A percentile compares a stretch with the other conserved stretches of the same genome.
These are phyloP conservation scores for Lithobius niger DNA, from an alignment of 1,140 invertebrate species.

Conservation along the genomic window DNA sequence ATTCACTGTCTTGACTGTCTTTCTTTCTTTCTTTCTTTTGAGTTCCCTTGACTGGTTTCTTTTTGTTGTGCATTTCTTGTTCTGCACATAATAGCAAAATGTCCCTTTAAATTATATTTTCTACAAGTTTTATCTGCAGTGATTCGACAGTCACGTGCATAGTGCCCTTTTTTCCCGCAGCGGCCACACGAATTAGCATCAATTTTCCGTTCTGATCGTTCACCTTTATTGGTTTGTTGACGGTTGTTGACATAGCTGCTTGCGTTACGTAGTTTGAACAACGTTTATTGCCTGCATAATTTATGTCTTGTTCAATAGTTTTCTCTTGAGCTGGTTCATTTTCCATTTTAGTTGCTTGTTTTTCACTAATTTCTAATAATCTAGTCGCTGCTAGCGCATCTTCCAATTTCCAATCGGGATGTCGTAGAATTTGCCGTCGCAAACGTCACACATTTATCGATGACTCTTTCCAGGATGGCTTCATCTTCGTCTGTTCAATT, in stretches of 20 bases:
- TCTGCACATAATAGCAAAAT: background rate
- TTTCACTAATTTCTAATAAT: background rate
- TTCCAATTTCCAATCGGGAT: background rate
- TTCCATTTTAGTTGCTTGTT: too few species aligned
- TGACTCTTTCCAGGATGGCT: background rate
- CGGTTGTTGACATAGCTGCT: too few species aligned
- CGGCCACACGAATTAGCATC: background rate
- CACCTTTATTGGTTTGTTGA: too few species aligned
- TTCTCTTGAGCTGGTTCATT: too few species aligned
- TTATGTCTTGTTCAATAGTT: too few species aligned
- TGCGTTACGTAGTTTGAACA: too few species aligned
- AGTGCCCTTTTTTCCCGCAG: background rate
- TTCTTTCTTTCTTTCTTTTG: background rate
- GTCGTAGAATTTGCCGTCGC: background rate
- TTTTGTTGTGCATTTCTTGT: too few species aligned
- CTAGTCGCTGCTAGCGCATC: background rate
- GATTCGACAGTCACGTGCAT: background rate
- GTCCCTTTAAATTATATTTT: background rate
- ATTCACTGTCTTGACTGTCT: background rate
- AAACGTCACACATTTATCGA: background rate
- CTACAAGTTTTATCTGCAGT: background rate
- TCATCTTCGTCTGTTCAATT: background rate
- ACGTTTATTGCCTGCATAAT: too few species aligned
- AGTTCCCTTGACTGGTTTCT: background rate
- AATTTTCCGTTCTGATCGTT: too few species aligned